phyloP scores from a whole-genome alignment of 2,113 vertebrate genomes.

The Solenodon paradoxus region DNA sequence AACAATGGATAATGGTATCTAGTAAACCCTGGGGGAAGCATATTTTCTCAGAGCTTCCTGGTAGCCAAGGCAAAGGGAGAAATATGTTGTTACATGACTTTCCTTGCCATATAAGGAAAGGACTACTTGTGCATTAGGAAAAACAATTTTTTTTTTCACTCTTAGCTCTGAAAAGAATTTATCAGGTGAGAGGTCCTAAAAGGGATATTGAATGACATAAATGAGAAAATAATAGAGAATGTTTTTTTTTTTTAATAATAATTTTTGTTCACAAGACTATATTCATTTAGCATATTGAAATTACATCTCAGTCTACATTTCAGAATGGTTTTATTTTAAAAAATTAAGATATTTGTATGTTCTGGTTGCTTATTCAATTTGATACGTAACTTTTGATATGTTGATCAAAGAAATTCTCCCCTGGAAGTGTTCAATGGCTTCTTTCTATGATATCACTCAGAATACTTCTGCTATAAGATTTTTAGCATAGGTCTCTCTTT shows the following conservation, averaged over 20 bases:
- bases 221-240: background rate
- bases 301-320: too few species aligned
- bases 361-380: background rate
- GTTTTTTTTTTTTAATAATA: too few species aligned
- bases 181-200: background rate
- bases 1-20: background rate
- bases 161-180: background rate
- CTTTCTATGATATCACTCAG: background rate
- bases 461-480: background rate
- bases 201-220: background rate
- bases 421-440: background rate
- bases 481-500: background rate
- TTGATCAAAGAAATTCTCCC: background rate
- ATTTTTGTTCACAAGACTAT: too few species aligned
- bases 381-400: background rate
- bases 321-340: background rate
- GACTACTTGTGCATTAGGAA: background rate
- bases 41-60: slow-evolving; percentile 40
- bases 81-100: background rate
- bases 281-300: too few species aligned
- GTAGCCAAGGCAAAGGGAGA: slow-evolving; percentile 17
- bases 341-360: background rate
- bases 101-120: background rate
- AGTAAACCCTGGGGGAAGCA: background rate
- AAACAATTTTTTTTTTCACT: background rate